A percentile compares a stretch with the other conserved stretches of the same genome.
These are phyloP conservation scores for Volucella bombylans DNA, from an alignment of 2,888 invertebrate species.

Conservation along the genomic window DNA sequence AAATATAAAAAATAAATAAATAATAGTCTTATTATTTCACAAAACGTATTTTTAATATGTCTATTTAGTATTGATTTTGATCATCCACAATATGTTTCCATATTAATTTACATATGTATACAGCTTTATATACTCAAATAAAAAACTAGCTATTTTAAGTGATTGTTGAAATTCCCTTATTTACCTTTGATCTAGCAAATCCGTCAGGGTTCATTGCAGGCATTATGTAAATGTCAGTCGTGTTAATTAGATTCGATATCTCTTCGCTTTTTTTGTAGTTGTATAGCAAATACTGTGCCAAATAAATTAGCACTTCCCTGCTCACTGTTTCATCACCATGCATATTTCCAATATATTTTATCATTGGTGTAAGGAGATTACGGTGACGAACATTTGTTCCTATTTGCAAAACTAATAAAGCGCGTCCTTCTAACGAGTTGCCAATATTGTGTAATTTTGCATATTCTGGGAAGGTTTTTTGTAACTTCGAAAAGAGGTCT, in stretches of 20 bases:
- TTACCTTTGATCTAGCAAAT: constrained; percentile 91
- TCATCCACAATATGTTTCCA: constrained; percentile 40
- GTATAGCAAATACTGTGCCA: constrained; percentile 91
- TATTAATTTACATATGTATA: not conserved
- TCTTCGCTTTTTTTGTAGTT: constrained; percentile 88
- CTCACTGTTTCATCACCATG: constrained; percentile 97
- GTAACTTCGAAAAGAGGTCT: constrained; percentile 85
- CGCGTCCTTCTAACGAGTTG: constrained; percentile 90
- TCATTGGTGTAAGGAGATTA: constrained; percentile 89
- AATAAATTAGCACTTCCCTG: constrained; percentile 90
- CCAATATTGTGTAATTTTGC: constrained; percentile 91
- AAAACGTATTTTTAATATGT: constrained; percentile 1
- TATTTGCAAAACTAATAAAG: constrained; percentile 89
- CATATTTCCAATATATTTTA: constrained; percentile 98
- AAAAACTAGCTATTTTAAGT: not conserved
- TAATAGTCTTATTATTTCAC: not conserved
- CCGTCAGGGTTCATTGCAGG: constrained; percentile 99
- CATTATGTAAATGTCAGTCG: constrained; percentile 96
- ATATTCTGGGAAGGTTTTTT: constrained; percentile 86
- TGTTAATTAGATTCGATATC: constrained; percentile 90
- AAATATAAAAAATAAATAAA: not conserved
- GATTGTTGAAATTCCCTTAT: constrained; percentile 67
- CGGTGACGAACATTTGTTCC: constrained; percentile 86
- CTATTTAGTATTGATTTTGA: constrained; percentile 39
- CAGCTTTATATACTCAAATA: constrained; percentile 13